These are phyloP conservation scores for Corydoras sp. DNA, from an alignment of 2,113 vertebrate genomes.

Conservation along the genomic window DNA sequence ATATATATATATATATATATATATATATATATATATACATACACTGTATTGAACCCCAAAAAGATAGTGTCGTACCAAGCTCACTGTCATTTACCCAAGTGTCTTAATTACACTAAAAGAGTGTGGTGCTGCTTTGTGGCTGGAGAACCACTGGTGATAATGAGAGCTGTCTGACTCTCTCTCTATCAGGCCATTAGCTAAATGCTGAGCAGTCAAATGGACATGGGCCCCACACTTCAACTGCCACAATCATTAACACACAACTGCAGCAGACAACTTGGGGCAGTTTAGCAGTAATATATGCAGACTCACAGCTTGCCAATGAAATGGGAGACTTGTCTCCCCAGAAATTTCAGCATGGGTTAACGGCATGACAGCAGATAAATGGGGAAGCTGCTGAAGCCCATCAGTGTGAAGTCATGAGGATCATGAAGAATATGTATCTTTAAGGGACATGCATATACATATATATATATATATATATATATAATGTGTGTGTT, in stretches of 20 bases:
- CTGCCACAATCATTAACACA: constrained; percentile 31
- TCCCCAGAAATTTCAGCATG: constrained; percentile 17
- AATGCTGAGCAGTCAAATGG: constrained; percentile 26
- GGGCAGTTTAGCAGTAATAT: constrained; percentile 24
- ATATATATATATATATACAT: too few relatives aligned
- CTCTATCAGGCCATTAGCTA: constrained; percentile 51
- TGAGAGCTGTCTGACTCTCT: constrained; percentile 43
- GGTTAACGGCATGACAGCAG: constrained; percentile 19
- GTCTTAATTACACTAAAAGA: constrained; percentile 41
- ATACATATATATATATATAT: neutral
- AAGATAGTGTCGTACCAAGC: constrained; percentile 13
- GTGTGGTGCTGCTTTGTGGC: constrained; percentile 46
- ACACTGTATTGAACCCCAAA: too few relatives aligned
- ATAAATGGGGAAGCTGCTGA: neutral
- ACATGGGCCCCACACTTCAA: constrained; percentile 23
- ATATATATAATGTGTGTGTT: too few relatives aligned
- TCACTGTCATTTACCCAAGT: constrained; percentile 36
- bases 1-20: too few relatives aligned
- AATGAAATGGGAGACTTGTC: constrained; percentile 10
- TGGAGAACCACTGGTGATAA: constrained; percentile 56
- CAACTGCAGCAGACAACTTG: constrained; percentile 23
- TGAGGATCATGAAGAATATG: constrained; percentile 21
- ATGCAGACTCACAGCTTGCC: constrained; percentile 7
- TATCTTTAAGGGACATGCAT: constrained; percentile 18
- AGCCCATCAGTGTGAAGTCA: constrained; percentile 13